phyloP scores from a whole-genome alignment of 2,797 vertebrate species.

The Phataginus tricuspis region DNA sequence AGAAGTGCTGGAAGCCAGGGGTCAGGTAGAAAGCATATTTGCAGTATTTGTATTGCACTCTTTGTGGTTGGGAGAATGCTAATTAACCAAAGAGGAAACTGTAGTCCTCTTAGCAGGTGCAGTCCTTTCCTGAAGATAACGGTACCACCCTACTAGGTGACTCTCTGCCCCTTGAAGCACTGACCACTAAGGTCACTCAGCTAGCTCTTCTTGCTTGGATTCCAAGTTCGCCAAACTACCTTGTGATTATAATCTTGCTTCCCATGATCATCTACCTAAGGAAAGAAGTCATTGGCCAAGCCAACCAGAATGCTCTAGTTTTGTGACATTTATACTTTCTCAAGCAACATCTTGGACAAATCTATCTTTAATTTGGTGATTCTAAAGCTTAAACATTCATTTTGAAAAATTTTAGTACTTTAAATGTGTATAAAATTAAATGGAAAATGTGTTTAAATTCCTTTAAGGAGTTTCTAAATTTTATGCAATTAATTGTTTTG shows the following conservation, averaged over 20 bases:
- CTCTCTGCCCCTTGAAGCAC: background rate
- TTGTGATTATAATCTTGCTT: background rate
- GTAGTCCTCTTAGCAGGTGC: background rate
- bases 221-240: background rate
- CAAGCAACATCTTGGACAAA: background rate
- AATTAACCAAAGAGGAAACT: background rate
- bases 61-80: background rate
- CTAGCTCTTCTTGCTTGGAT: background rate
- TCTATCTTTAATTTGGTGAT: background rate
- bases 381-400: background rate
- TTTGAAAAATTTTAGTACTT: background rate
- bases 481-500: background rate
- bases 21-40: background rate
- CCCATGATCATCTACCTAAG: background rate
- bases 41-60: background rate
- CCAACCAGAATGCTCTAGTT: background rate
- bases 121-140: background rate
- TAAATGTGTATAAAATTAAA: background rate
- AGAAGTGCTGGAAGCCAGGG: background rate
- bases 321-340: background rate
- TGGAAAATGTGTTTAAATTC: background rate
- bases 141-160: background rate
- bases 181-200: background rate
- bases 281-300: background rate
- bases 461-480: background rate